Evolutionary conservation across 2,888 invertebrate genomes (phyloP).

Genomic region (Cantharis rustica): DNA sequence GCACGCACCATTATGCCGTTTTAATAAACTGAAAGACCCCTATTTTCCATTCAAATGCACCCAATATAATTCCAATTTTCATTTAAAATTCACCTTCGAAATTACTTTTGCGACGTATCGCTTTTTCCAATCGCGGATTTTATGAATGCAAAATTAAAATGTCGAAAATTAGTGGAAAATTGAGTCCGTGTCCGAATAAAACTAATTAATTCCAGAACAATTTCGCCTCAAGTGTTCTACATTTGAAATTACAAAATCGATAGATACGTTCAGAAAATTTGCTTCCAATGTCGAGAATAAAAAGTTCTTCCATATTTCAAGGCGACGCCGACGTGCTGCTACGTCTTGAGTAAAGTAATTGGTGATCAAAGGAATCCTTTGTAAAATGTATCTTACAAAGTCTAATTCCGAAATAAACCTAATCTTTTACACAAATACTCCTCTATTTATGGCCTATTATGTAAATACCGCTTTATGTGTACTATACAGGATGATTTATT

Average conservation of each 20-base stretch:
- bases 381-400: slow-evolving; percentile 19
- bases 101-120: background rate
- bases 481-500: background rate
- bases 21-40: slow-evolving; percentile 14
- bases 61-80: background rate
- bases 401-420: slow-evolving; percentile 13
- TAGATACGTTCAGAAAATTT: slow-evolving; percentile 10
- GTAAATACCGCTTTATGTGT: background rate
- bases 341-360: slow-evolving; percentile 30
- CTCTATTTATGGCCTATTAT: slow-evolving; percentile 9
- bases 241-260: slow-evolving; percentile 4
- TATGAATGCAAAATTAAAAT: background rate
- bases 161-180: background rate
- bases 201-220: background rate
- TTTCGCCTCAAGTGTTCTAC: background rate
- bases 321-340: slow-evolving; percentile 11
- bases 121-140: background rate
- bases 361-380: slow-evolving; percentile 35
- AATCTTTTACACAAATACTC: slow-evolving; percentile 15
- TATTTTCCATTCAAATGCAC: slow-evolving; percentile 10
- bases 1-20: slow-evolving; percentile 12
- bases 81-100: background rate
- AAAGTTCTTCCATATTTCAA: slow-evolving; percentile 16
- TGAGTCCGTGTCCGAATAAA: background rate
- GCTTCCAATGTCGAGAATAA: slow-evolving; percentile 8